A percentile compares a stretch with the other conserved stretches of the same genome.
Conservation (phyloP, 1,140 invertebrate genomes). For the Drosophila pandora region DNA sequence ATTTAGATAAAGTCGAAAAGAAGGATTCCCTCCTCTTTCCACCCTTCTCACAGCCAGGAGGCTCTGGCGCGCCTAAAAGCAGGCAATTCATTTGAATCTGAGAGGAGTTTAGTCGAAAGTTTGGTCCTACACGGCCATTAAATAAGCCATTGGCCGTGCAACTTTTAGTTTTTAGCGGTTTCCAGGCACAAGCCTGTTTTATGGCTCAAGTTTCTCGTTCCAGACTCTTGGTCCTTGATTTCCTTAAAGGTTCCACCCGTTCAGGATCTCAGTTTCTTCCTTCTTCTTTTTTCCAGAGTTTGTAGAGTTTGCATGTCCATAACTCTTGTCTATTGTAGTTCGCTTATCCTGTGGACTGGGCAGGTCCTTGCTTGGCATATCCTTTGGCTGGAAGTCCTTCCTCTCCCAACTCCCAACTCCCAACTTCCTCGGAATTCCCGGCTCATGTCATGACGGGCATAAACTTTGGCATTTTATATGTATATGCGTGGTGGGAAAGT, state of each 20-base stretch:
- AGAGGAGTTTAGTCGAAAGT: neutral
- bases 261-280: slow-evolving; percentile 1
- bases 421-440: neutral
- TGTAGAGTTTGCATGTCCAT: slow-evolving; percentile 23
- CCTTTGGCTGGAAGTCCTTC: neutral
- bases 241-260: neutral
- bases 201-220: slow-evolving; percentile 52
- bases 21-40: no score
- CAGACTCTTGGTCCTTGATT: neutral
- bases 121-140: slow-evolving; percentile 15
- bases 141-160: slow-evolving; percentile 20
- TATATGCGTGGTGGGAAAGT: neutral
- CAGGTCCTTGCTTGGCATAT: slow-evolving; percentile 10
- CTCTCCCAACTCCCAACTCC: no score
- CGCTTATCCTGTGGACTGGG: slow-evolving; percentile 16
- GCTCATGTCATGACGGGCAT: slow-evolving; percentile 34
- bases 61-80: slow-evolving; percentile 15
- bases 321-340: slow-evolving; percentile 34
- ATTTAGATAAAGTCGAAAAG: slow-evolving; percentile 41
- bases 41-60: no score
- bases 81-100: slow-evolving; percentile 18
- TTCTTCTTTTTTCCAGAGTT: neutral
- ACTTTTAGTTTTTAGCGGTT: slow-evolving; percentile 11
- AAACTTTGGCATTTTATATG: slow-evolving; percentile 63
- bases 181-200: slow-evolving; percentile 48